These are phyloP conservation scores for Nematostella vectensis DNA, from an alignment of 92 coral and sea anemone species.

Conservation along the genomic window DNA sequence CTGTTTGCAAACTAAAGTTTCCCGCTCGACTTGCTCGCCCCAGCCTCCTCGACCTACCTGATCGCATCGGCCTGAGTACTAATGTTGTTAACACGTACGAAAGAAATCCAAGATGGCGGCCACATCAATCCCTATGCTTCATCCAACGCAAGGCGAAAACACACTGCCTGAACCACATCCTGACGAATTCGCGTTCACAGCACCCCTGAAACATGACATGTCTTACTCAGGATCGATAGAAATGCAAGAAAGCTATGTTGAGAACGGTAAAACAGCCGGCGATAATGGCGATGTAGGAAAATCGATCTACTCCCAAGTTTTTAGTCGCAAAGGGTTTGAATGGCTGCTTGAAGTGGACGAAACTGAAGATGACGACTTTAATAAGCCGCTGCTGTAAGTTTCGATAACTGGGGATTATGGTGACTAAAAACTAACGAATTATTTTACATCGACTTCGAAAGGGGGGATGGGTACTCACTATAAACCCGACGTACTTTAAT, in stretches of 20 bases:
- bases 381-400: slow-evolving; percentile 87
- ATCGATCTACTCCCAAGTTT: slow-evolving; percentile 76
- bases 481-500: too few relatives aligned
- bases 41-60: too few relatives aligned
- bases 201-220: slow-evolving; percentile 63
- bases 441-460: too few relatives aligned
- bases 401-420: too few relatives aligned
- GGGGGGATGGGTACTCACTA: too few relatives aligned
- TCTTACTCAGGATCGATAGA: slow-evolving; percentile 86
- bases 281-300: slow-evolving; percentile 45
- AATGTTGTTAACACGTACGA: slow-evolving; percentile 11
- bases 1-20: too few relatives aligned
- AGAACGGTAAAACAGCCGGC: slow-evolving; percentile 36
- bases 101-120: slow-evolving; percentile 73
- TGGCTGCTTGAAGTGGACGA: slow-evolving; percentile 98
- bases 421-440: too few relatives aligned
- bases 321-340: slow-evolving; percentile 79
- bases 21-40: too few relatives aligned
- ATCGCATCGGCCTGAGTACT: too few relatives aligned
- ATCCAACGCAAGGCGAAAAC: slow-evolving; percentile 56
- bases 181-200: slow-evolving; percentile 82
- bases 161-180: slow-evolving; percentile 45
- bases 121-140: slow-evolving; percentile 90
- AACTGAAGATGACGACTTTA: slow-evolving; percentile 84
- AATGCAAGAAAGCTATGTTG: slow-evolving; percentile 45